These are phyloP conservation scores for Microplitis deprimator DNA, from an alignment of 2,888 invertebrate species.

Conservation along the genomic window DNA sequence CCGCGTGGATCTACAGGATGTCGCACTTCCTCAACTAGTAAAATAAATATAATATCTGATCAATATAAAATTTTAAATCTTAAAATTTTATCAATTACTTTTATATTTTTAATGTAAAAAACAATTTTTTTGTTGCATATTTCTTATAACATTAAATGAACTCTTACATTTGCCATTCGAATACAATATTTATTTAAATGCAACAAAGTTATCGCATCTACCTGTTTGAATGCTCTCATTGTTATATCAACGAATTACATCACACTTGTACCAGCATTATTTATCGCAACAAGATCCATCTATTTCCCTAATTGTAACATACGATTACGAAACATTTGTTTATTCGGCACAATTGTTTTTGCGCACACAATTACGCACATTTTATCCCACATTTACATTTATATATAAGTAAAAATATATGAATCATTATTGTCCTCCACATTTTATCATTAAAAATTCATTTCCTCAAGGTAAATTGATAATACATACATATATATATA, in stretches of 20 bases:
- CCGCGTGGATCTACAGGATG: slow-evolving; percentile 21
- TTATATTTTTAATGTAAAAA: background rate
- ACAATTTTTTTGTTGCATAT: no score
- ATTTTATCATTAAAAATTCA: background rate
- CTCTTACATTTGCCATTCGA: background rate
- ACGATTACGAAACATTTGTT: slow-evolving; percentile 19
- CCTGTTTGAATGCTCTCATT: slow-evolving; percentile 46
- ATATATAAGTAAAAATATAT: background rate
- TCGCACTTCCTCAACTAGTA: slow-evolving; percentile 16
- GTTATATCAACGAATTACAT: slow-evolving; percentile 50
- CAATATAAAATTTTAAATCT: background rate
- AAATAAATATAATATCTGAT: background rate
- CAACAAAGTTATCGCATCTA: slow-evolving; percentile 19
- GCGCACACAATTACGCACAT: slow-evolving; percentile 15
- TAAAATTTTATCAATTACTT: background rate
- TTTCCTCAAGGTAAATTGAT: background rate
- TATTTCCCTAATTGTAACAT: slow-evolving; percentile 26
- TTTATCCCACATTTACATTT: background rate
- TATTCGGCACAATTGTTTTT: slow-evolving; percentile 27
- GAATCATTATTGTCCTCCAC: background rate
- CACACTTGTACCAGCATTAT: slow-evolving; percentile 35
- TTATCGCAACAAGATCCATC: slow-evolving; percentile 22
- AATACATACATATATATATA: background rate
- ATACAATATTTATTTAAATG: slow-evolving; percentile 24
- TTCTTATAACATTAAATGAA: background rate